Conservation (phyloP, 2,113 vertebrate species). For the Aspiorhynchus laticeps region DNA sequence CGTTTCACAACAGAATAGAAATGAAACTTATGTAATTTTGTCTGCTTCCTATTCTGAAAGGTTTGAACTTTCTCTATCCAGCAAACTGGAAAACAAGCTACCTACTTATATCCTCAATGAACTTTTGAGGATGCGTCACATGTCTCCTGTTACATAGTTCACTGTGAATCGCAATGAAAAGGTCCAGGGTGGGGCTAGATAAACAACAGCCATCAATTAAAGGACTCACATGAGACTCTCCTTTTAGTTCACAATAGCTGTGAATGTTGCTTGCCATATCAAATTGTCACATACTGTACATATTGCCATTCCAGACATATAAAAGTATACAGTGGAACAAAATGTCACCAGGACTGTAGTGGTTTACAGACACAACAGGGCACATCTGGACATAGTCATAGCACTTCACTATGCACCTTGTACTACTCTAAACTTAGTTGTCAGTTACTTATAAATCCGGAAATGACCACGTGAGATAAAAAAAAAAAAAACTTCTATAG, state of each 20-base stretch:
- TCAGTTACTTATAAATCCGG: background rate
- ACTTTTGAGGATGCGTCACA: background rate
- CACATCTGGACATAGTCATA: too few relatives aligned
- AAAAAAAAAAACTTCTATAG: background rate
- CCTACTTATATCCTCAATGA: background rate
- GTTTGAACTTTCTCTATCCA: background rate
- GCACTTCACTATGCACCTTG: background rate
- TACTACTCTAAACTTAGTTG: background rate
- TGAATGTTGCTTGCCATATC: background rate
- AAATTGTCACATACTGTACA: background rate
- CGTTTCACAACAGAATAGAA: background rate
- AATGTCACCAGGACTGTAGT: background rate
- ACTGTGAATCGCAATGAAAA: background rate
- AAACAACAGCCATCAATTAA: background rate
- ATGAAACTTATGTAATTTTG: background rate
- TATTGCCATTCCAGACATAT: background rate
- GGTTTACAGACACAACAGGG: background rate
- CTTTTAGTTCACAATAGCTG: background rate
- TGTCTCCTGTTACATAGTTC: background rate
- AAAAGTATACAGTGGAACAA: background rate
- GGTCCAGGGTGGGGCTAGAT: background rate
- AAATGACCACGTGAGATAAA: background rate
- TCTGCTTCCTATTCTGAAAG: too few relatives aligned
- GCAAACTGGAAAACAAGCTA: background rate
- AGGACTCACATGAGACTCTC: background rate